These are phyloP conservation scores for Adelphocoris suturalis DNA, from an alignment of 2,888 invertebrate genomes.

Conservation along the genomic window DNA sequence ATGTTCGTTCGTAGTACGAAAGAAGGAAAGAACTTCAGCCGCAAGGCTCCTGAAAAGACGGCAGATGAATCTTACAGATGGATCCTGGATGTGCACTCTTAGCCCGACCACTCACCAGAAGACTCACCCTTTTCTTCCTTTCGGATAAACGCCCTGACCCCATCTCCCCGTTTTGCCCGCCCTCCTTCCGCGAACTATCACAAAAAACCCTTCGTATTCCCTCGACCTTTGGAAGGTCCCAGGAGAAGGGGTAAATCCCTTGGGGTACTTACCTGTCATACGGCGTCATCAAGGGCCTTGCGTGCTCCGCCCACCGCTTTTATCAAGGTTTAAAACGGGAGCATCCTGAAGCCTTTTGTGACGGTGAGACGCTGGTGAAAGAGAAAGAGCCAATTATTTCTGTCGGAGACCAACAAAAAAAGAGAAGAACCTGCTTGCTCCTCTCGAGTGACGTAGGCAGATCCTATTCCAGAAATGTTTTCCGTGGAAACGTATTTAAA, in stretches of 20 bases:
- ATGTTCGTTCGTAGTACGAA: not conserved
- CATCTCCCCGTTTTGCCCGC: not conserved
- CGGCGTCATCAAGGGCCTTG: not conserved
- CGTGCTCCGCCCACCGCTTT: not conserved
- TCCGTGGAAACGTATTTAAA: constrained; percentile 12
- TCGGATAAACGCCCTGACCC: constrained; percentile 9
- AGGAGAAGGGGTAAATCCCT: not conserved
- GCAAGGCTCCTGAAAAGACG: not conserved
- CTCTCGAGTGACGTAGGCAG: constrained; percentile 23
- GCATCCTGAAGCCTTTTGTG: not conserved
- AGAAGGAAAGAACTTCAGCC: not conserved
- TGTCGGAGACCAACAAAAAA: not conserved
- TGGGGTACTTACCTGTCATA: constrained; percentile 15
- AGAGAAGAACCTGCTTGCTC: not conserved
- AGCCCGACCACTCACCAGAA: not conserved
- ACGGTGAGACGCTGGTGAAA: not conserved
- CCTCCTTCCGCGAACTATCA: not conserved
- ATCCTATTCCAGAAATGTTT: constrained; percentile 9
- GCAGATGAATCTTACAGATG: constrained; percentile 8
- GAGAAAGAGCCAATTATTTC: constrained; percentile 30
- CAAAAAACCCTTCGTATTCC: not conserved
- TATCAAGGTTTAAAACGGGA: not conserved
- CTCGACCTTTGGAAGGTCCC: not conserved
- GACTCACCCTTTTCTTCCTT: not conserved
- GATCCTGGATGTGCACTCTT: constrained; percentile 11